phyloP scores from a whole-genome alignment of 2,888 invertebrate species.

The Autographa gamma region DNA sequence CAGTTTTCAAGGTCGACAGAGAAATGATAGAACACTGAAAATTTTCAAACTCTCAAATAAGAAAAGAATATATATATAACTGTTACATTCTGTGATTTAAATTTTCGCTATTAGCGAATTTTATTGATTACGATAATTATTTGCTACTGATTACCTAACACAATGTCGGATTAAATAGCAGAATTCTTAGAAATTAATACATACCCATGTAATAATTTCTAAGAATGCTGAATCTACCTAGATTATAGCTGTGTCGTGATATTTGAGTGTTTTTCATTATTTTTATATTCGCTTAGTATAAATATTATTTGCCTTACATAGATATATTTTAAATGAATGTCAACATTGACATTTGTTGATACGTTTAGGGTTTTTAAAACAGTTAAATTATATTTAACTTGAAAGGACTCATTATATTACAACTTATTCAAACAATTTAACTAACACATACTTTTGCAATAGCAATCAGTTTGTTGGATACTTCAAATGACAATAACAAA shows the following conservation, averaged over 20 bases:
- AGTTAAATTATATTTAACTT: too few relatives aligned
- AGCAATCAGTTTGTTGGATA: not conserved
- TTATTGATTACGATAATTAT: not conserved
- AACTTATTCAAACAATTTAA: not conserved
- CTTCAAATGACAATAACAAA: slow-evolving; percentile 12
- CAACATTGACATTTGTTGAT: too few relatives aligned
- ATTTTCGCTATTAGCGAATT: not conserved
- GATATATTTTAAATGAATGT: too few relatives aligned
- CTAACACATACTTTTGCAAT: not conserved
- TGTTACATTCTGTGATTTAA: not conserved
- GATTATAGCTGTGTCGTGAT: slow-evolving; percentile 1
- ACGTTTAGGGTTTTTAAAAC: too few relatives aligned
- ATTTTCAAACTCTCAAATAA: too few relatives aligned
- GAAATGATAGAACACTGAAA: too few relatives aligned
- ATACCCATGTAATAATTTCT: not conserved
- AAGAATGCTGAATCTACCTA: not conserved
- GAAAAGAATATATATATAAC: too few relatives aligned
- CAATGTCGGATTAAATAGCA: not conserved
- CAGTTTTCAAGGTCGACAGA: not conserved
- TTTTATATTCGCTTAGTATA: not conserved
- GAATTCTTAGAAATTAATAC: not conserved
- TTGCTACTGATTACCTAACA: not conserved
- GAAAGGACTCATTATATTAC: not conserved
- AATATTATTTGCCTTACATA: too few relatives aligned
- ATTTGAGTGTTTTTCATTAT: not conserved